Percentiles rank a stretch among this genome's conserved stretches.
Conservation (phyloP, 1,140 invertebrate species). For the Macrosteles quadrilineatus region DNA sequence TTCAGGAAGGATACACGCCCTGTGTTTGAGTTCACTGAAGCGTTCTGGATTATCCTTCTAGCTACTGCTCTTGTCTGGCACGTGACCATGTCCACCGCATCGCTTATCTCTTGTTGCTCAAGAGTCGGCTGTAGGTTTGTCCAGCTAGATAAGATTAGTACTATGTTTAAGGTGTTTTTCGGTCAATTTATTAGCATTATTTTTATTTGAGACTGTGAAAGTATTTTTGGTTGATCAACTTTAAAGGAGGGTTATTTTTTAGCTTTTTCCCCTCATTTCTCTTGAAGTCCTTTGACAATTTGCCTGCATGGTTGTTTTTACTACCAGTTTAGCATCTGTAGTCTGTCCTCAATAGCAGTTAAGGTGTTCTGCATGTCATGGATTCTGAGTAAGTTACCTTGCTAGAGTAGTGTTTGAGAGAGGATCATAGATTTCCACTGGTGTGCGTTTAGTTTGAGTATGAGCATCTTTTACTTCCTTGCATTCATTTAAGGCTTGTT, state of each 20-base stretch:
- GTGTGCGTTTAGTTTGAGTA: too few relatives aligned
- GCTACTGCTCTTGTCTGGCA: background rate
- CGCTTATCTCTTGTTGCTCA: background rate
- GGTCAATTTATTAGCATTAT: background rate
- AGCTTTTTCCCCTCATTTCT: background rate
- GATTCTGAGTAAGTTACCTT: too few relatives aligned
- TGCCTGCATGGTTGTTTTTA: background rate
- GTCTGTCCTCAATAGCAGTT: background rate
- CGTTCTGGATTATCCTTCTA: background rate
- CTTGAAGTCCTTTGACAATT: background rate
- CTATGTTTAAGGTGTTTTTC: background rate
- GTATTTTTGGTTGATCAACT: background rate
- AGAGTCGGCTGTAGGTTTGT: background rate
- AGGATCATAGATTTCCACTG: too few relatives aligned
- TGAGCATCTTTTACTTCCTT: too few relatives aligned
- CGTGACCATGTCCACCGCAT: background rate
- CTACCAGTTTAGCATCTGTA: background rate
- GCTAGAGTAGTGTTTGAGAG: too few relatives aligned
- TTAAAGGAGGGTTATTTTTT: background rate
- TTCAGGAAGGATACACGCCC: background rate
- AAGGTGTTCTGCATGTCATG: too few relatives aligned
- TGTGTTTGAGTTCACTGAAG: background rate
- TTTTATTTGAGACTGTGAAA: background rate
- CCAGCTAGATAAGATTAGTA: background rate
- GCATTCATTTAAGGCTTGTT: too few relatives aligned